Base-by-base conservation (phyloP, 2,888 invertebrate genomes). In the Drosophila picticornis region DNA sequence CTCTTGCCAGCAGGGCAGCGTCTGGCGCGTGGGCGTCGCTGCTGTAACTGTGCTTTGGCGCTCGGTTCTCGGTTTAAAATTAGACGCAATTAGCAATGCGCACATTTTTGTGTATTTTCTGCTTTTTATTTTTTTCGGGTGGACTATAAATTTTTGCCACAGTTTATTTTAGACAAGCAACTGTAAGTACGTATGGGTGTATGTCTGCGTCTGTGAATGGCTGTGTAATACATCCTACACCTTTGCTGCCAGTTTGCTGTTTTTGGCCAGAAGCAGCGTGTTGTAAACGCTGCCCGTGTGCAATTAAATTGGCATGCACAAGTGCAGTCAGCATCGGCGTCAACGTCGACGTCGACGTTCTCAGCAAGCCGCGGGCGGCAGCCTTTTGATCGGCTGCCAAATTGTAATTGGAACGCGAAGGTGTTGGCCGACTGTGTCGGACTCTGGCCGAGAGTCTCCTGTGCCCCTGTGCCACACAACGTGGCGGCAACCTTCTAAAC, bases 321-420 rank as follows among this genome's bases (percentile, higher is more conserved):
- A 90, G 81, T 87, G 88, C 83, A 72, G 84, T 55, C 75, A 59
- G 48, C 80, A 46, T 36, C 65, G 73, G 53, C 57, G 57, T 52
- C 51, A 50, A 48, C 52, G 38, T 4, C 29, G 25, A n/a, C 76
- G 65, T 2, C 50, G 61, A 32, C 40, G 59, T 25, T 48, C 43
- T 56, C 46, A 27, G 52, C 48, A 59, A 67, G 57, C 80, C 75
- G 81, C 84, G 72, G 82, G 82, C 89, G 88, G 85, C 76, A 72
- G 88, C 81, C 84, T 84, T 84, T 90, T 90, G 91, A 90, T 88
- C 88, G 74, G 63, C 75, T 80, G 91, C 89, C 89, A 90, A 90
- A 88, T 90, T 91, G 91, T 90, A 90, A 90, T 90, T 91, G 87
- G 91, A 91, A 90, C 91, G 86, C 91, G 83, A 90, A 90, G 90